A percentile compares a stretch with the other conserved stretches of the same genome.
These are phyloP conservation scores for Indri indri DNA, from an alignment of 2,113 vertebrate genomes.

Conservation along the genomic window DNA sequence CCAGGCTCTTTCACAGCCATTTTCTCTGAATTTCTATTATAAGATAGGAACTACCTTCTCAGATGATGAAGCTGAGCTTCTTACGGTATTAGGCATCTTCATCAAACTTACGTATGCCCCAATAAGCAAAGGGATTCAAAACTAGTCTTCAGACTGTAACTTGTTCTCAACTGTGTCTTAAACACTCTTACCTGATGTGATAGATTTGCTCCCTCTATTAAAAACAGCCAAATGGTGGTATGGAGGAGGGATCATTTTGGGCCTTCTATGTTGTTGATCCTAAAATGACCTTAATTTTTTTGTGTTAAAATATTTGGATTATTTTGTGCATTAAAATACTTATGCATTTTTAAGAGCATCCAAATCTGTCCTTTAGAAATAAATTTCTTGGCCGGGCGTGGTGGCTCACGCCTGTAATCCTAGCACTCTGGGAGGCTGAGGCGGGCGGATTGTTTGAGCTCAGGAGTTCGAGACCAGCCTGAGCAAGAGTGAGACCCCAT, in stretches of 20 bases:
- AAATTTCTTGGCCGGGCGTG: too few species aligned
- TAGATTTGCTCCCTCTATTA: neutral
- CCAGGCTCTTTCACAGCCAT: neutral
- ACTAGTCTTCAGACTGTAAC: neutral
- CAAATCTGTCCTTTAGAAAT: conserved; percentile 30
- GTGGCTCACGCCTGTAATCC: too few species aligned
- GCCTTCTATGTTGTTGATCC: neutral
- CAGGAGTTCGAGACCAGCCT: too few species aligned
- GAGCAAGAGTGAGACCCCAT: too few species aligned
- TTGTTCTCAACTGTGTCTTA: neutral
- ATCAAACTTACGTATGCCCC: neutral
- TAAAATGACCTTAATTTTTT: conserved; percentile 34
- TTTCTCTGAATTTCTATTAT: neutral
- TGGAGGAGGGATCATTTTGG: neutral
- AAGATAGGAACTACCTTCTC: neutral
- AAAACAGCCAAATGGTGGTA: neutral
- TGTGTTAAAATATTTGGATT: neutral
- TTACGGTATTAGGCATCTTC: neutral
- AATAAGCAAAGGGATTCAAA: neutral
- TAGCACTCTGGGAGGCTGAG: too few species aligned
- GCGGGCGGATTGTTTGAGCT: too few species aligned
- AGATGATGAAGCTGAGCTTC: neutral
- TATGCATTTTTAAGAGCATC: conserved; percentile 31
- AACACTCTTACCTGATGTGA: neutral
- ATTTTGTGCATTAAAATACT: conserved; percentile 29